These are phyloP conservation scores for Pseudorectes ferrugineus DNA, from an alignment of 2,113 vertebrate species.

Conservation along the genomic window DNA sequence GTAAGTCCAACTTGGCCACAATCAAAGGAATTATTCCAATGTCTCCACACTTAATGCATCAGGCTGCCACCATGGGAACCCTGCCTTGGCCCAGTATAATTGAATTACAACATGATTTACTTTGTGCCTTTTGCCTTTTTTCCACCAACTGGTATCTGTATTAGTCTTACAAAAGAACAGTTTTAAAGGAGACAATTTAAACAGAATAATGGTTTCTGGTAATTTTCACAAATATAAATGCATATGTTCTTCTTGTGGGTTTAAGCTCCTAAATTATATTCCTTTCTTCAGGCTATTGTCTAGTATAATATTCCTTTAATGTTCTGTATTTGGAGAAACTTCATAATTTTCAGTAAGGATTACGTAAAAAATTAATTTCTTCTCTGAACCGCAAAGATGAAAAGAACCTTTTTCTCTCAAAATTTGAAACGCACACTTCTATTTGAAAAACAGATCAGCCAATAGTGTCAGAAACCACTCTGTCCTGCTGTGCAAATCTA, in stretches of 20 bases:
- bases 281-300: background rate
- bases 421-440: background rate
- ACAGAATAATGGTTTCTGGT: background rate
- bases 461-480: background rate
- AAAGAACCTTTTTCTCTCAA: background rate
- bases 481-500: background rate
- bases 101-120: background rate
- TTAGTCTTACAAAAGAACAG: background rate
- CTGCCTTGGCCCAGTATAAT: background rate
- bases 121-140: background rate
- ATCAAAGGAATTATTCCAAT: background rate
- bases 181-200: background rate
- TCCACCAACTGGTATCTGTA: background rate
- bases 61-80: background rate
- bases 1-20: background rate
- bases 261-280: background rate
- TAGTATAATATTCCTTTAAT: background rate
- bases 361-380: background rate
- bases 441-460: background rate
- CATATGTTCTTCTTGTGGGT: background rate
- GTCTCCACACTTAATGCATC: background rate
- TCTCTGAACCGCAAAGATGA: background rate
- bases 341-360: background rate
- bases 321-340: background rate
- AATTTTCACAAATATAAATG: constrained; percentile 5